Evolutionary conservation across 2,113 vertebrate genomes (phyloP), one percentile per base, ranked within the genome.

Genomic region (Vanacampus margaritifer): DNA sequence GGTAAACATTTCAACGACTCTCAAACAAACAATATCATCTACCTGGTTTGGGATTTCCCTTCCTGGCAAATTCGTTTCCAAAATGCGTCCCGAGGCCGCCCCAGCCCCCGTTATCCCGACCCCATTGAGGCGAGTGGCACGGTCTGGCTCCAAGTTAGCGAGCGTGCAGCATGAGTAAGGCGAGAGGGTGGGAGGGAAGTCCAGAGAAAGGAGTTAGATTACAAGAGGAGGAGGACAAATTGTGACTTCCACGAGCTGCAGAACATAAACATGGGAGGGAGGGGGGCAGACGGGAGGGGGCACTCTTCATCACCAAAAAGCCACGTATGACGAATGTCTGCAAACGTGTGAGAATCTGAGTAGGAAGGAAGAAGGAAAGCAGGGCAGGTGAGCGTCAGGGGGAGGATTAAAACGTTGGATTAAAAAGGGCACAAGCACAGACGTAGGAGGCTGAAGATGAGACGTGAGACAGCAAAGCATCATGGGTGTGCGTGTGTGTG

Each of bases 191-290:
- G 51, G 50, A 61, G 54, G 75, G 64, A 73, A 73, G 75, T 58
- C 76, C 56, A 57, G 64, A 73, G 71, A 28, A 69, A 68, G 32
- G 71, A 69, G 79, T 61, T 66, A 69, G 73, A 77, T 81, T 76
- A 83, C 67, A 56, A 74, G 41, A 54, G 21, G 78, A 76, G 50
- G 60, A 74, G 68, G 65, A 41, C 61, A 64, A 59, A 24, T 70
- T 23, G 26, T 12, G 35, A 73, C 71, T 66, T 77, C 69, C 32
- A 79, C 57, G 59, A 72, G 68, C 61, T 35, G 54, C 21, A 64
- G 56, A 78, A 85, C 63, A 65, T 82, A 78, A 82, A 88, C 84
- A 84, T 17, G 21, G 45, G 63, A 4, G 58, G 65, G 28, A 19
- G 39, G 24, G 14, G 10, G 17, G 5, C 28, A 28, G 28, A 24